Conservation (phyloP, 2,797 vertebrate genomes). For the Mycteria americana region DNA sequence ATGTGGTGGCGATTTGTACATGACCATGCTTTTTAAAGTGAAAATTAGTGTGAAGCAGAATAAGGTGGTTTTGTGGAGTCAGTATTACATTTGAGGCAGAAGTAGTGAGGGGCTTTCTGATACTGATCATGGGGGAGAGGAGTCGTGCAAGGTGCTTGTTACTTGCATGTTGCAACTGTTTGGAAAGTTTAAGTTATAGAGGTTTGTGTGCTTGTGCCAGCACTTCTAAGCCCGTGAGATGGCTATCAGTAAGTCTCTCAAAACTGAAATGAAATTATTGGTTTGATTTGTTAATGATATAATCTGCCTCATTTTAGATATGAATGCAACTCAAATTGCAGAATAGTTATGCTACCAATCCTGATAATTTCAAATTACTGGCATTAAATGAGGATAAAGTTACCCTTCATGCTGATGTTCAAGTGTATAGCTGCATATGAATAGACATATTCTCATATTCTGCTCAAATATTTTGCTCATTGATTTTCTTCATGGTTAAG, state of each 20-base stretch:
- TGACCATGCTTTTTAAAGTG: background rate
- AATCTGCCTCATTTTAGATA: background rate
- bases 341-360: background rate
- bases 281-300: background rate
- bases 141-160: background rate
- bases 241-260: background rate
- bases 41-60: background rate
- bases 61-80: background rate
- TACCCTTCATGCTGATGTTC: background rate
- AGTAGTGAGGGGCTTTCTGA: background rate
- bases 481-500: background rate
- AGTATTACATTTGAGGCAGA: background rate
- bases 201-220: background rate
- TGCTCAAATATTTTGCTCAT: background rate
- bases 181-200: background rate
- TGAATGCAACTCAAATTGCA: background rate
- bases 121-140: background rate
- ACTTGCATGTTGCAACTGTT: background rate
- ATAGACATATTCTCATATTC: background rate
- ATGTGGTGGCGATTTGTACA: background rate
- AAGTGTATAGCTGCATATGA: background rate
- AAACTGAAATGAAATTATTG: background rate
- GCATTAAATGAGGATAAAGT: background rate
- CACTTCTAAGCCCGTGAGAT: background rate
- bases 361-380: background rate